Base-by-base conservation (phyloP, 2,888 invertebrate genomes). In the Zaprionus obscuricornis region DNA sequence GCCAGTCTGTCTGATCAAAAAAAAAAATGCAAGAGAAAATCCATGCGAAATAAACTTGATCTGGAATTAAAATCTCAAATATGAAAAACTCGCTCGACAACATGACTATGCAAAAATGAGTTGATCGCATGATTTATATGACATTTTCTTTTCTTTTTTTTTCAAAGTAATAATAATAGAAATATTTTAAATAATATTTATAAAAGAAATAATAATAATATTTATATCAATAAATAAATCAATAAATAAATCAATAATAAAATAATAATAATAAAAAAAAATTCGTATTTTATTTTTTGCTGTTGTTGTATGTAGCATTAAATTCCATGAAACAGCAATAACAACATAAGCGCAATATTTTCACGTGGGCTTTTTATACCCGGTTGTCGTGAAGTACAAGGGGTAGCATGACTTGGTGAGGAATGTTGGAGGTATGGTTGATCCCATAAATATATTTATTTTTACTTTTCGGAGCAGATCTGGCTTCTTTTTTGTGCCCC, bases 71-170 rank as follows among this genome's bases (percentile, higher is more conserved):
- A 24, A 22, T 22, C 22, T 7, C 22, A 22, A 4, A 22, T 7
- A 4, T 7, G n/a, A 3, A 27, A 8, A 27, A 31, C 43, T 57
- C 24, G 49, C 20, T 29, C 4, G 31, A 49, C 60, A 10, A 22
- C 37, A 39, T 60, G 36, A 18, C 49, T 27, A 55, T 65, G 51
- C 37, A 47, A 54, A 73, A 73, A 51, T 52, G 64, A 58, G 34
- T 49, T 65, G 65, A 37, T 31, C 51, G 43, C 40, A 60, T 74
- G 66, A 75, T 71, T 74, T 67, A 71, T 78, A 56, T 78, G 67
- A 71, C 79, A 78, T 66, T 62, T 65, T 18, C n/a, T n/a, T n/a
- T n/a, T n/a, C n/a, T n/a, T n/a, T n/a, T n/a, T n/a, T n/a, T n/a
- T n/a, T n/a, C n/a, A n/a, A n/a, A n/a, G n/a, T n/a, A n/a, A n/a